These are phyloP conservation scores for Mobula birostris DNA, from an alignment of 2,113 vertebrate genomes.

Conservation along the genomic window DNA sequence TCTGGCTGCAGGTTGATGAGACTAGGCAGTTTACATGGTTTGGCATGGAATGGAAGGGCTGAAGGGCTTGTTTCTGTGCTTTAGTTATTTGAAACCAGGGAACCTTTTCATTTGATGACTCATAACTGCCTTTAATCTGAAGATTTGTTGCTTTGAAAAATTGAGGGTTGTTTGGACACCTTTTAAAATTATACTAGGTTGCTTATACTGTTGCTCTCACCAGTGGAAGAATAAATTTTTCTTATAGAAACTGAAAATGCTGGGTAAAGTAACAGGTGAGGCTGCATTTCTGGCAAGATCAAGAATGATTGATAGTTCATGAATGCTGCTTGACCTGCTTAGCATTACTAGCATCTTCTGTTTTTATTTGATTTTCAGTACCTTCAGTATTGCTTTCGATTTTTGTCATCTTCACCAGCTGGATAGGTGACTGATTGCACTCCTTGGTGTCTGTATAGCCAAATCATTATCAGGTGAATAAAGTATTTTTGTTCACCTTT, in stretches of 20 bases:
- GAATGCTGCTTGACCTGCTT: too few species aligned
- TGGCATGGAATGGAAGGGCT: too few species aligned
- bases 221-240: not conserved
- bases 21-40: too few species aligned
- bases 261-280: too few species aligned
- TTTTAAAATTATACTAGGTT: not conserved
- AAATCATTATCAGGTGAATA: not conserved
- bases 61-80: too few species aligned
- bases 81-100: slow-evolving; percentile 44
- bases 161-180: not conserved
- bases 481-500: not conserved
- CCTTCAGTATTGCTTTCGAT: too few species aligned
- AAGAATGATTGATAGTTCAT: not conserved
- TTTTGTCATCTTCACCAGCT: not conserved
- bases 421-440: not conserved
- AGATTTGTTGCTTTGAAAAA: too few species aligned
- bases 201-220: not conserved
- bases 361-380: too few species aligned
- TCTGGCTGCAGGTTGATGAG: too few species aligned
- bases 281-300: not conserved
- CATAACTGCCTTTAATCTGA: slow-evolving; percentile 28
- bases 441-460: not conserved
- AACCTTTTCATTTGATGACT: slow-evolving; percentile 48
- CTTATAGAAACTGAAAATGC: not conserved
- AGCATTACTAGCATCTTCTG: too few species aligned